Conservation (phyloP, 2,888 invertebrate species). For the Aphidoletes aphidimyza region DNA sequence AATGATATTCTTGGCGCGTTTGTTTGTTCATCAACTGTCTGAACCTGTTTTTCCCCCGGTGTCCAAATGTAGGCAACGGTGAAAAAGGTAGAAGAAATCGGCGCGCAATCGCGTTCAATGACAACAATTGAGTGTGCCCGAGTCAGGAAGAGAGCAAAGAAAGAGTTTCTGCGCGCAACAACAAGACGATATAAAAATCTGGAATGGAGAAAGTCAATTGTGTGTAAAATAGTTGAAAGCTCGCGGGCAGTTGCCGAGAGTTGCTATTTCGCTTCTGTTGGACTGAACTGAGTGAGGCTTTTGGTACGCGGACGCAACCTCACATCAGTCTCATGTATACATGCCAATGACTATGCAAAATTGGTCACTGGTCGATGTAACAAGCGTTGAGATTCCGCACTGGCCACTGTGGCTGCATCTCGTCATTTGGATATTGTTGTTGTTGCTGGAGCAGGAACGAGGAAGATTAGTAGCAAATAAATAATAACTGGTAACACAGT, state of each 20-base stretch:
- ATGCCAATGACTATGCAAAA: conserved; percentile 51
- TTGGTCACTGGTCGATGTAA: background rate
- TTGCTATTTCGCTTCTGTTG: too few species aligned
- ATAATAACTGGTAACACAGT: conserved; percentile 38
- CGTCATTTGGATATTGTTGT: background rate
- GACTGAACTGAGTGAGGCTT: too few species aligned
- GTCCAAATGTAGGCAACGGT: conserved; percentile 12
- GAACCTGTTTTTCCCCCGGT: conserved; percentile 18
- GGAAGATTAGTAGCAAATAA: conserved; percentile 51
- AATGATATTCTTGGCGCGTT: conserved; percentile 42
- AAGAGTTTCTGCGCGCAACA: too few species aligned
- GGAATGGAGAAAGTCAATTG: conserved; percentile 49
- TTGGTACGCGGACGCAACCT: too few species aligned
- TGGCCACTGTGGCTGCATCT: background rate
- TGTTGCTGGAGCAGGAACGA: background rate
- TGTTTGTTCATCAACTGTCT: conserved; percentile 41
- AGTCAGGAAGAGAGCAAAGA: background rate
- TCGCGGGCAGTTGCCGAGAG: background rate
- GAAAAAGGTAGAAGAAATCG: background rate
- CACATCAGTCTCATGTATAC: too few species aligned
- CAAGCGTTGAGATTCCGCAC: background rate
- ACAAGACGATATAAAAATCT: background rate
- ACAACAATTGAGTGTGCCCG: conserved; percentile 20
- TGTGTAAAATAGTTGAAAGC: conserved; percentile 34
- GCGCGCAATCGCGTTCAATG: too few species aligned